Evolutionary conservation across 1,140 invertebrate species (phyloP), one percentile per base, ranked within the genome.

Genomic region (Drosophila lacteicornis): DNA sequence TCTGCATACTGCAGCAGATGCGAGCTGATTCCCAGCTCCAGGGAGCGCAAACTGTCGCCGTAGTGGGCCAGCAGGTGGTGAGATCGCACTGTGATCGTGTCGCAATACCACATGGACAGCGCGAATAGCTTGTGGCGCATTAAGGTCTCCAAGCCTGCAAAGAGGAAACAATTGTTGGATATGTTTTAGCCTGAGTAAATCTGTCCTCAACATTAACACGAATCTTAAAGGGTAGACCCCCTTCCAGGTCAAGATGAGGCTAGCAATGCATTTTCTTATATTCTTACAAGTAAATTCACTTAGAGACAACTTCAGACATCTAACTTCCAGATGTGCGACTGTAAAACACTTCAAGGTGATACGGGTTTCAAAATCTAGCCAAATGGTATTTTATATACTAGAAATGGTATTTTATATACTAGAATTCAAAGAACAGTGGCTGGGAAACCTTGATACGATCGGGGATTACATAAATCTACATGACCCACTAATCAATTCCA

Each of bases 41-140:
- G 53, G 0, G 93, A 93, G 42, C 91, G 79, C 65, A 94, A 76
- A 58, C 92, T 93, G 45, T 90, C 88, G 12, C 93, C 93, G 73
- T 93, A 92, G 51, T 82, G 82, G 9, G 93, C 88, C 22, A 94
- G 71, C 60, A 92, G 77, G 63, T 91, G 84, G 59, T 94, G 93
- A 11, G 94, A 94, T 3, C 93, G 86, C 55, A 94, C 92, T 0
- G 95, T 95, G n/a, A 97, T 91, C 51, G 94, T 94, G 46, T 93
- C 93, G 91, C 97, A 97, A 74, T 97, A 95, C 43, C 94, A 94
- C 61, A 98, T 93, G 69, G 97, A 96, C 47, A 98, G 92, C 67
- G 96, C 95, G 11, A 94, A 93, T 30, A 97, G 93, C 61, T 96
- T 94, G 91, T 98, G 97, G 17, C 93, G 93, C 82, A 96, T 93